These are phyloP conservation scores for Megaptera novaeangliae DNA, from an alignment of 2,113 vertebrate genomes.

Conservation along the genomic window DNA sequence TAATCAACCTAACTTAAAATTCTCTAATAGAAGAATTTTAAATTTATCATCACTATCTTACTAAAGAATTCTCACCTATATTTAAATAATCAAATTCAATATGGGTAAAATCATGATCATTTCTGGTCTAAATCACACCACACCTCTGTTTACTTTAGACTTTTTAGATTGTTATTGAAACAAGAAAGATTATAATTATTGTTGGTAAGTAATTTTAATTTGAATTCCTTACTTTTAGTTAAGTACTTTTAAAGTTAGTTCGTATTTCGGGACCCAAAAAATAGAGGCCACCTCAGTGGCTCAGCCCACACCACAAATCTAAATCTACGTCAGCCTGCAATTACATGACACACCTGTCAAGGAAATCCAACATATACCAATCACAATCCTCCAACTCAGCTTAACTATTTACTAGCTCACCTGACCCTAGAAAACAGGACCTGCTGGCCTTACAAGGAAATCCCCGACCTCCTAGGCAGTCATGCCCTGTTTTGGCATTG, in stretches of 20 bases:
- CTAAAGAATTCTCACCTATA: background rate
- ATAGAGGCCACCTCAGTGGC: background rate
- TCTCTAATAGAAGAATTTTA: background rate
- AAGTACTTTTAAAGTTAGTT: background rate
- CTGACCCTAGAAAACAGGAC: background rate
- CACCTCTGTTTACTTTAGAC: background rate
- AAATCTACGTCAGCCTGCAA: background rate
- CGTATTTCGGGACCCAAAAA: background rate
- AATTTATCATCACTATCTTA: background rate
- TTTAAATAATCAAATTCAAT: constrained; percentile 2
- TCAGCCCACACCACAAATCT: background rate
- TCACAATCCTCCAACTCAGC: background rate
- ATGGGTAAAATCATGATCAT: background rate
- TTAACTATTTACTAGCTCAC: background rate
- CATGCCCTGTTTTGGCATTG: background rate
- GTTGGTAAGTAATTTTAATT: background rate
- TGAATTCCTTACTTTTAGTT: constrained; percentile 10
- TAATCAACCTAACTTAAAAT: background rate
- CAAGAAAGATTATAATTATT: background rate
- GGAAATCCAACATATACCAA: background rate
- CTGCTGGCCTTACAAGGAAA: background rate
- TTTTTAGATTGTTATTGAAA: background rate
- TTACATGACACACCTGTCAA: background rate
- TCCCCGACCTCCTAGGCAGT: background rate
- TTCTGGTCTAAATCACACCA: background rate